Evolutionary conservation across 2,113 vertebrate genomes (phyloP).

Genomic region (Istiophorus platypterus): DNA sequence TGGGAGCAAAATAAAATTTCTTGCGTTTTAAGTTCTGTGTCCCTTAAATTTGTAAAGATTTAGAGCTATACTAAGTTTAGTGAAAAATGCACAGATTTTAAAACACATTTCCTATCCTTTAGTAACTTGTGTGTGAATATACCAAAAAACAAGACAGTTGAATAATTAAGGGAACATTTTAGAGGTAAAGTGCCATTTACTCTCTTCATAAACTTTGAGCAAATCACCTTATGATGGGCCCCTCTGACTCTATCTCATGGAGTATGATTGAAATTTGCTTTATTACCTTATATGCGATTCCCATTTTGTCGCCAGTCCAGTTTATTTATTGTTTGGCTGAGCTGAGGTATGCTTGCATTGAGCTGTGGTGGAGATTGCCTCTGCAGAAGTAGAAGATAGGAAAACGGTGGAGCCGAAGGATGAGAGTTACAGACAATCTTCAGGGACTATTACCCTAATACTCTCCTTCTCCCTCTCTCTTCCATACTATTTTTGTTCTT

Average conservation of each 20-base stretch:
- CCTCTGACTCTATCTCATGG: constrained; percentile 5
- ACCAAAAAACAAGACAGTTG: neutral
- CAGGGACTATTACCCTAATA: constrained; percentile 71
- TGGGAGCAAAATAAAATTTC: no score
- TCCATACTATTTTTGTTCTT: constrained; percentile 43
- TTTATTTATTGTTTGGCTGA: constrained; percentile 83
- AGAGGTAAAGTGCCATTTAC: constrained; percentile 19
- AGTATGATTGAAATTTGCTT: constrained; percentile 84
- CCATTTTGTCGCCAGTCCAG: constrained; percentile 80
- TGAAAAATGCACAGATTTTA: neutral
- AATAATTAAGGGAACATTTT: neutral
- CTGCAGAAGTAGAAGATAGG: constrained; percentile 64
- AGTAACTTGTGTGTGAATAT: neutral
- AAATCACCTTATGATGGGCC: constrained; percentile 3
- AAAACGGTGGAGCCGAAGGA: constrained; percentile 42
- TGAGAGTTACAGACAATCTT: constrained; percentile 64
- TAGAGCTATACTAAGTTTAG: neutral
- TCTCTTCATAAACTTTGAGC: constrained; percentile 18
- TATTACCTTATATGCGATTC: constrained; percentile 83
- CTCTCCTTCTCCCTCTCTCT: constrained; percentile 30
- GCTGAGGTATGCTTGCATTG: constrained; percentile 70
- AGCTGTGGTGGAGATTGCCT: constrained; percentile 78
- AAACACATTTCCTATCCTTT: neutral
- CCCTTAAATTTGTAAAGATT: neutral
- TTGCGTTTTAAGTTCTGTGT: neutral